Percentiles rank a stretch among this genome's conserved stretches.
Conservation (phyloP, 2,888 invertebrate species). For the Polydrusus cervinus region DNA sequence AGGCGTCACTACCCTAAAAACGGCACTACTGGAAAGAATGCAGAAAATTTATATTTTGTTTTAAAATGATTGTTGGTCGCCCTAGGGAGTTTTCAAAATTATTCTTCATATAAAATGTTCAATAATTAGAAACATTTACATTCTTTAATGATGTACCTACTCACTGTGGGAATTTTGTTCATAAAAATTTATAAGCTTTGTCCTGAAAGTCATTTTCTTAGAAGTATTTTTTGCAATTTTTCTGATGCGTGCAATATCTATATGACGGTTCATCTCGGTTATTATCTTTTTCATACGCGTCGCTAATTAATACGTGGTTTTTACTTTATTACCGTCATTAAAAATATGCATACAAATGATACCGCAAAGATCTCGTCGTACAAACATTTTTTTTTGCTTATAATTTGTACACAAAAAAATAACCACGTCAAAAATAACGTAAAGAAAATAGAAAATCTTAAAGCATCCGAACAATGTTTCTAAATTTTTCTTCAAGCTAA, state of each 20-base stretch:
- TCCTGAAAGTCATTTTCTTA: conserved; percentile 31
- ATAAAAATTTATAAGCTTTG: conserved; percentile 36
- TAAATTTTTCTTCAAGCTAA: no score
- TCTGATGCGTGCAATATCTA: conserved; percentile 28
- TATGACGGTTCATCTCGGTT: conserved; percentile 28
- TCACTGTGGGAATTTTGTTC: conserved; percentile 28
- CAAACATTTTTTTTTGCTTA: not conserved
- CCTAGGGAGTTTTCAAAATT: not conserved
- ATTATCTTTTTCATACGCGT: conserved; percentile 39
- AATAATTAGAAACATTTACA: conserved; percentile 25
- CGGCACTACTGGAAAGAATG: no score
- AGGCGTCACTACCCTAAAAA: no score
- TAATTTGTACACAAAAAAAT: not conserved
- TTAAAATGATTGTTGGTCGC: not conserved
- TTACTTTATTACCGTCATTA: conserved; percentile 38
- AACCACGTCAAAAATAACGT: not conserved
- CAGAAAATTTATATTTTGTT: not conserved
- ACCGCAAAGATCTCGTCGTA: conserved; percentile 2
- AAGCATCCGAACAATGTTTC: no score
- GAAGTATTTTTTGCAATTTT: conserved; percentile 44
- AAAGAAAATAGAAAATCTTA: no score
- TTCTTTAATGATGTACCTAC: conserved; percentile 9
- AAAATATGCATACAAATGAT: conserved; percentile 42
- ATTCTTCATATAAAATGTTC: conserved; percentile 12
- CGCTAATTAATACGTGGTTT: conserved; percentile 44